phyloP scores from a whole-genome alignment of 2,888 invertebrate genomes.

The Junonia oenone region DNA sequence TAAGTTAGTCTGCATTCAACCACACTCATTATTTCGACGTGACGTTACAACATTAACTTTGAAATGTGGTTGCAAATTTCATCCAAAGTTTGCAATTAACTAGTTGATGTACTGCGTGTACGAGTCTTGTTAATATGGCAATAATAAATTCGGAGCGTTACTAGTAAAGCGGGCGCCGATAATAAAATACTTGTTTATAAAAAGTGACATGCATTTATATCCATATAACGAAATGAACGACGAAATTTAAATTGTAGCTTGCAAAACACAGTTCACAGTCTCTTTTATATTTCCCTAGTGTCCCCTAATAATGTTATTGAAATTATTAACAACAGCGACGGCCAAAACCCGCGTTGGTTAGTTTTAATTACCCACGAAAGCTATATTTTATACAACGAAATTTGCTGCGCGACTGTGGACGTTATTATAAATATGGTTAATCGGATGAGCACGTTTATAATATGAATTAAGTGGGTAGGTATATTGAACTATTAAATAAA shows the following conservation, averaged over 20 bases:
- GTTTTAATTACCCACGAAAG: slow-evolving; percentile 63
- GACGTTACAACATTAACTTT: slow-evolving; percentile 66
- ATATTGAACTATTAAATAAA: background rate
- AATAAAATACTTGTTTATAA: slow-evolving; percentile 37
- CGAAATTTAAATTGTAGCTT: slow-evolving; percentile 42
- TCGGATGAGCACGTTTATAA: slow-evolving; percentile 4
- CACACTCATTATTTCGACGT: slow-evolving; percentile 60
- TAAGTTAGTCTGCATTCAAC: slow-evolving; percentile 36
- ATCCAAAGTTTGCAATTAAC: slow-evolving; percentile 71
- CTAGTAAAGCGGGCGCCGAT: slow-evolving; percentile 23
- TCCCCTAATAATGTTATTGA: slow-evolving; percentile 57
- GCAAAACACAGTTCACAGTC: slow-evolving; percentile 41
- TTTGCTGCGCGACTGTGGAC: slow-evolving; percentile 33
- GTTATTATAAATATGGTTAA: slow-evolving; percentile 36
- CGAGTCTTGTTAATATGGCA: slow-evolving; percentile 64
- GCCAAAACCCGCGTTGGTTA: slow-evolving; percentile 49
- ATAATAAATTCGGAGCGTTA: slow-evolving; percentile 70
- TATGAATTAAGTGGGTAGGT: too few relatives aligned
- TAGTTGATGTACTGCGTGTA: slow-evolving; percentile 60
- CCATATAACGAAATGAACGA: slow-evolving; percentile 39
- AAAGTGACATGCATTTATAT: slow-evolving; percentile 55
- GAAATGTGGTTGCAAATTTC: slow-evolving; percentile 69
- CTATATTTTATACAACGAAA: slow-evolving; percentile 58
- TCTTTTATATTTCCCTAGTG: slow-evolving; percentile 52
- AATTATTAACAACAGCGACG: slow-evolving; percentile 50